A percentile compares a stretch with the other conserved stretches of the same genome.
phyloP scores from a whole-genome alignment of 2,797 vertebrate genomes.

The Etheostoma nigrum region DNA sequence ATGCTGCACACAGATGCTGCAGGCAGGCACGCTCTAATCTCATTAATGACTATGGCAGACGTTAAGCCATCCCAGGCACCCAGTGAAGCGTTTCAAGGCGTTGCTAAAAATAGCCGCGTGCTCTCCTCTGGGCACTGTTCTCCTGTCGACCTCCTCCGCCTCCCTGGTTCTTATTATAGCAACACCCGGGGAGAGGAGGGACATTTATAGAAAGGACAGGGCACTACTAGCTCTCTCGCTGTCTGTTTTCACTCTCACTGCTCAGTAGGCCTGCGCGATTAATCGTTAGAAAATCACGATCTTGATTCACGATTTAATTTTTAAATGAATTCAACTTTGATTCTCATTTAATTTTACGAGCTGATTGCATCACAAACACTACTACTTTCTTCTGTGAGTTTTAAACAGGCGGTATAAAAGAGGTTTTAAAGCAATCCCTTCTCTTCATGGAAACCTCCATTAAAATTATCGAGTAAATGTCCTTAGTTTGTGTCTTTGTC shows the following conservation, averaged over 20 bases:
- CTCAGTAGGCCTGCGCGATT: slow-evolving; percentile 12
- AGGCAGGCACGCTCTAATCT: slow-evolving; percentile 35
- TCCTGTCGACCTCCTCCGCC: slow-evolving; percentile 60
- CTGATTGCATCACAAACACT: too few species aligned
- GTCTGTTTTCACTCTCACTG: slow-evolving; percentile 56
- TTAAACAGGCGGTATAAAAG: too few species aligned
- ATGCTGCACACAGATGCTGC: slow-evolving; percentile 24
- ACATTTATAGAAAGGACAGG: slow-evolving; percentile 75
- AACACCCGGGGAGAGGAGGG: slow-evolving; percentile 61
- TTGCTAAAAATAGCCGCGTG: slow-evolving; percentile 76
- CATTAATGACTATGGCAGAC: slow-evolving; percentile 66
- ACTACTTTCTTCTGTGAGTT: too few species aligned
- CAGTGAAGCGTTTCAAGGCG: slow-evolving; percentile 61
- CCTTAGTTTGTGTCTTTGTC: too few species aligned
- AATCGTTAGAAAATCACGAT: too few species aligned
- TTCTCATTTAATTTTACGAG: too few species aligned
- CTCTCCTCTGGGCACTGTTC: slow-evolving; percentile 63
- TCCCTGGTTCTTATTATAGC: slow-evolving; percentile 77
- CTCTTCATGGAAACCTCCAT: too few species aligned
- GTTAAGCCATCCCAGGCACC: slow-evolving; percentile 63
- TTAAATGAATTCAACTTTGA: too few species aligned
- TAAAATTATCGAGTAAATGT: too few species aligned
- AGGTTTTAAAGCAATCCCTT: too few species aligned
- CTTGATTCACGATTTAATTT: too few species aligned
- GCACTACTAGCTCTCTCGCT: slow-evolving; percentile 43